Evolutionary conservation across 1,140 invertebrate species (phyloP).

Genomic region (Pseudomyrmex sp.): DNA sequence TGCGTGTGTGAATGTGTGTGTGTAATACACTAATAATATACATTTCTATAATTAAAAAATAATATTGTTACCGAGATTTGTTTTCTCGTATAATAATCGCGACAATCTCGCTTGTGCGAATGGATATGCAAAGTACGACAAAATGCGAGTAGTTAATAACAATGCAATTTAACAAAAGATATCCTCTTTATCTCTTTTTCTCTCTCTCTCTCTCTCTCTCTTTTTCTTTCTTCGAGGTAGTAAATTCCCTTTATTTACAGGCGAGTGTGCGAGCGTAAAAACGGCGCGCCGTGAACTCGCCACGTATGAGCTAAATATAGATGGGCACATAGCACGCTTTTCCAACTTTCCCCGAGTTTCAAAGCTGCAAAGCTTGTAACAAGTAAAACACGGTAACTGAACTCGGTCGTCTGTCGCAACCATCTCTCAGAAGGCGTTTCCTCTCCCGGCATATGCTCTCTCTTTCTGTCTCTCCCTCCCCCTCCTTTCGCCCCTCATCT

Average conservation of each 20-base stretch:
- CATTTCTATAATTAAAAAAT: no score
- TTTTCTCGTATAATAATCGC: no score
- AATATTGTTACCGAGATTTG: no score
- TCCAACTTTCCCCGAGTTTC: slow-evolving; percentile 53
- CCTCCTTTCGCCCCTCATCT: background rate
- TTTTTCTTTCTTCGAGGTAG: background rate
- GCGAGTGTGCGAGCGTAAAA: slow-evolving; percentile 30
- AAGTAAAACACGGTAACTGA: slow-evolving; percentile 52
- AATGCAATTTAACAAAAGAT: no score
- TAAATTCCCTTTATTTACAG: slow-evolving; percentile 40
- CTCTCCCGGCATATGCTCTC: background rate
- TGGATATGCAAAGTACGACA: no score
- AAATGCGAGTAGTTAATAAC: no score
- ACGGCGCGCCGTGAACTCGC: slow-evolving; percentile 22
- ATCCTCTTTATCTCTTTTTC: no score
- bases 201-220: no score
- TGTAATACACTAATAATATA: no score
- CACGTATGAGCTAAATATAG: slow-evolving; percentile 30
- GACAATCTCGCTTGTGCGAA: no score
- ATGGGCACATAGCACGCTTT: slow-evolving; percentile 36
- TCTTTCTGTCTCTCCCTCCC: no score
- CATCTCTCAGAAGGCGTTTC: slow-evolving; percentile 40
- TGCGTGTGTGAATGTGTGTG: no score
- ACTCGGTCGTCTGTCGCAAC: slow-evolving; percentile 42
- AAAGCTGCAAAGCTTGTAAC: slow-evolving; percentile 36